Base-by-base conservation (phyloP, 2,888 invertebrate genomes). In the Tetropium fuscum region DNA sequence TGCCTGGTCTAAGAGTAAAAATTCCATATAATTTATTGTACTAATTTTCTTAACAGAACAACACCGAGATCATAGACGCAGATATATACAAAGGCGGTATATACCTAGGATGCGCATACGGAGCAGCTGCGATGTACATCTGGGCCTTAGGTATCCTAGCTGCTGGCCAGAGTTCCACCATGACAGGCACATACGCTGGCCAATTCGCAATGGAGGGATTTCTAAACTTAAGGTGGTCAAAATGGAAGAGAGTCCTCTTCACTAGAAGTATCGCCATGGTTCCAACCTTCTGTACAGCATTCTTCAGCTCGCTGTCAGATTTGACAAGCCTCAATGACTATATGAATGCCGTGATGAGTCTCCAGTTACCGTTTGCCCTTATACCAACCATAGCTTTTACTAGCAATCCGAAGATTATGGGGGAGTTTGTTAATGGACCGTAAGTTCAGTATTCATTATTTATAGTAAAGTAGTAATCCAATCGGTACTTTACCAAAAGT, bases 201-300 rank as follows among this genome's bases (percentile, higher is more conserved):
- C 94, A 94, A 78, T 94, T 93, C 80, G 90, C 91, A 0, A 94
- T 94, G 93, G 93, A 93, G 85, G 94, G 94, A 7, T 95, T 95
- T 77, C 81, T 95, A 13, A 91, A 93, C 75, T 83, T 95, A 10
- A 88, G 89, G 72, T 95, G 94, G 94, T 87, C 91, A 0, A 86
- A 93, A 30, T 95, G 95, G 95, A 91, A 91, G 81, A 83, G 95
- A 75, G 93, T 95, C 0, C 82, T 72, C 4, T 86, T 95, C 69
- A 95, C 95, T 0, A 86, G 95, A 68, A 85, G 89, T 3, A 91
- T 95, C 69, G 95, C 95, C 18, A 94, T 95, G 64, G 80, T 89
- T 4, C 86, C 86, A 1, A 92, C 92, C 1, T 89, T 92, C 71
- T 86, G 87, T 62, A 83, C 91, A 32, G 91, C 91, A 0, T 87